A percentile compares a stretch with the other conserved stretches of the same genome.
phyloP scores from a whole-genome alignment of 2,888 invertebrate species.

The Pseudolycoriella hygida region DNA sequence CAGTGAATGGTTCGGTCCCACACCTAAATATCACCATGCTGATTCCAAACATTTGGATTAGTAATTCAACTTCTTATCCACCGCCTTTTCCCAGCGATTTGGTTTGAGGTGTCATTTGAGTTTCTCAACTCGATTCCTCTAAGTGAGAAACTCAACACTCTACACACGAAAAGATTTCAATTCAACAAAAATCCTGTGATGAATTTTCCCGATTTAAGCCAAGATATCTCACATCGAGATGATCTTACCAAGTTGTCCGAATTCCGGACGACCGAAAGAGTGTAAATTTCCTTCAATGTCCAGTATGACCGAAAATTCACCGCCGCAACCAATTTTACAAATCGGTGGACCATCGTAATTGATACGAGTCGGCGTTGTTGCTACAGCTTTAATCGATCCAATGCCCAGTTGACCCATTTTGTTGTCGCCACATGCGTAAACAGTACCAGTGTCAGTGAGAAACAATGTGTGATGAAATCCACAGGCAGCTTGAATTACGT shows the following conservation, averaged over 20 bases:
- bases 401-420: conserved; percentile 84
- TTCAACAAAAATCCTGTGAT: background rate
- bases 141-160: conserved; percentile 44
- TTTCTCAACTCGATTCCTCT: conserved; percentile 61
- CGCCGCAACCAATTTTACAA: conserved; percentile 76
- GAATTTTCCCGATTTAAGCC: no score
- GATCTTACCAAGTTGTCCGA: conserved; percentile 62
- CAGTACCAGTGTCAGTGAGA: conserved; percentile 68
- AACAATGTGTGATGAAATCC: conserved; percentile 79
- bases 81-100: no score
- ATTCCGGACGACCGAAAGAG: conserved; percentile 85
- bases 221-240: no score
- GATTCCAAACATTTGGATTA: no score
- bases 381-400: conserved; percentile 42
- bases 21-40: no score
- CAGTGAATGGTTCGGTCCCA: no score
- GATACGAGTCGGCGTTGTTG: conserved; percentile 38
- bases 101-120: no score
- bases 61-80: no score
- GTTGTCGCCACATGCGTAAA: conserved; percentile 83
- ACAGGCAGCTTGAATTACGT: conserved; percentile 70
- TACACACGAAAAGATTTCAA: conserved; percentile 49
- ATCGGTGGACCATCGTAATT: conserved; percentile 71
- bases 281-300: conserved; percentile 78
- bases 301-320: conserved; percentile 80